Base-by-base conservation (phyloP, 2,888 invertebrate genomes). In the Campaea margaritaria region DNA sequence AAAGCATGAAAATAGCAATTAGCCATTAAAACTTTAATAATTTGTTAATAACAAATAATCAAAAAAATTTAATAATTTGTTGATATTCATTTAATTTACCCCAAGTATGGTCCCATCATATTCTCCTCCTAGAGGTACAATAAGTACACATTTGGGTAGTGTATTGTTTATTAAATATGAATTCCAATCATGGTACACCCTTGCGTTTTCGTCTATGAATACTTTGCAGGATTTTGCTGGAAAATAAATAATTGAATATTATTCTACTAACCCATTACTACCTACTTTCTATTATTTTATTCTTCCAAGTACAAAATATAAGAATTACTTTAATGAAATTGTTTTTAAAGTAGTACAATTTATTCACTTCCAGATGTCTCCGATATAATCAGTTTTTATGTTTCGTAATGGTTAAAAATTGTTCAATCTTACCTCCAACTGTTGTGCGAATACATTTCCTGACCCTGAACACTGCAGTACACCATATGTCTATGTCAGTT, bases 101-200 rank as follows among this genome's bases (percentile, higher is more conserved):
- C 87, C 83, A 53, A 82, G 68, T 56, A 89, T 72, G 34, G 79
- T 74, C 44, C 89, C 90, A 52, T 75, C 74, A 61, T 93, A 93
- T 72, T 87, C 87, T 44, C 94, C 94, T 78, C 93, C 81, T 67
- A 89, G 83, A 2, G 94, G 94, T 27, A 93, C 87, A 67, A 93
- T 85, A 59, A 94, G 87, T 15, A 93, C 89, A 81, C 94, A 93
- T 78, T 93, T 85, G 2, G 92, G 87, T 21, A 93, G 77, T 46
- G 93, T 93, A 73, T 94, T 94, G 44, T 90, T 78, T 12, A 74
- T 76, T 55, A 94, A 75, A 76, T 93, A 94, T 0, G 90, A 85
- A n/a, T 85, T 70, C 94, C 94, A 94, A 49, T 82, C 81, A 8
- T 89, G 79, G 64, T 94, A 94, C 0, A 93, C 91, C 59, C 94